Percentiles rank a stretch among this genome's conserved stretches.
Evolutionary conservation across 2,888 invertebrate species (phyloP).

Genomic region (Lasioglossum vierecki): DNA sequence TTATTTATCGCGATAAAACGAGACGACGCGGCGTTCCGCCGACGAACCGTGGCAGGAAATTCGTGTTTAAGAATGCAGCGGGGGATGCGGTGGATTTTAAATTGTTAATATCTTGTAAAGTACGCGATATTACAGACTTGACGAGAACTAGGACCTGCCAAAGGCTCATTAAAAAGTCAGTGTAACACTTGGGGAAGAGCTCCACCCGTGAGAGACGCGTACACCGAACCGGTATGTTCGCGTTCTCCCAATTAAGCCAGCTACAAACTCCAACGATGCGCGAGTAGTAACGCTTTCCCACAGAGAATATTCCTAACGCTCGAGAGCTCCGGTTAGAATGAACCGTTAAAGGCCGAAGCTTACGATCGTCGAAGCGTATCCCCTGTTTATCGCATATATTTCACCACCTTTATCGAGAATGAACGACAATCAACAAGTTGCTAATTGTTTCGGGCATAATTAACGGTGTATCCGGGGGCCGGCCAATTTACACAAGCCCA

Average conservation of each 20-base stretch:
- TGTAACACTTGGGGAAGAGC: neutral
- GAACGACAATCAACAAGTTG: constrained; percentile 71
- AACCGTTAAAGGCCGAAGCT: constrained; percentile 16
- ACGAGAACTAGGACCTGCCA: constrained; percentile 15
- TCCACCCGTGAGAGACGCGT: constrained; percentile 3
- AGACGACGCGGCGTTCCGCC: neutral
- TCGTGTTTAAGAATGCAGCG: constrained; percentile 8
- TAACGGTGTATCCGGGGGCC: constrained; percentile 44
- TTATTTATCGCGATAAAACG: neutral
- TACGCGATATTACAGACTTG: constrained; percentile 4
- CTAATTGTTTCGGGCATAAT: constrained; percentile 63
- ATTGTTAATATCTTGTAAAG: constrained; percentile 16
- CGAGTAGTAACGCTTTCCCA: constrained; percentile 15
- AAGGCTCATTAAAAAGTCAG: constrained; percentile 15
- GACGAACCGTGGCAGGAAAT: neutral
- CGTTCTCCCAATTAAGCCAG: constrained; percentile 22
- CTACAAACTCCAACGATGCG: constrained; percentile 16
- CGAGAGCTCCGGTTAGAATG: neutral
- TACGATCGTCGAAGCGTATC: constrained; percentile 23
- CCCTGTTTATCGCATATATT: constrained; percentile 21
- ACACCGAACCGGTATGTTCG: constrained; percentile 3
- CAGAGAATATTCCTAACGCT: constrained; percentile 16
- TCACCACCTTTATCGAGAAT: constrained; percentile 52
- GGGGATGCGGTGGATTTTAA: constrained; percentile 2
- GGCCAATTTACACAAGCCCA: constrained; percentile 26